A percentile compares a stretch with the other conserved stretches of the same genome.
Evolutionary conservation across 2,888 invertebrate genomes (phyloP).

Genomic region (Drosophila macrospina): DNA sequence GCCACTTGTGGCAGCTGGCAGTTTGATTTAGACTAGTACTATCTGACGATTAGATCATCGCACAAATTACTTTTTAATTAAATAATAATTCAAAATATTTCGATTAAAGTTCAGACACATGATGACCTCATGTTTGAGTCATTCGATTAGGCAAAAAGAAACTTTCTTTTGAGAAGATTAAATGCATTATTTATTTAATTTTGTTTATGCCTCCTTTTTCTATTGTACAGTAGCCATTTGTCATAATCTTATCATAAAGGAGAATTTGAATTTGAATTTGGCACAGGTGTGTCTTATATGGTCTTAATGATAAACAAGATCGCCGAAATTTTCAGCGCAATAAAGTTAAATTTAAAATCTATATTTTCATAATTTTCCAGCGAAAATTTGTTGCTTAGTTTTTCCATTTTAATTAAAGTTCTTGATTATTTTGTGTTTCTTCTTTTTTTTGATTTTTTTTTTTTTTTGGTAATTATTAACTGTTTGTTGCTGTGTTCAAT

Average conservation of each 20-base stretch:
- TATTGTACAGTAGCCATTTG: slow-evolving; percentile 17
- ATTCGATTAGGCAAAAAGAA: slow-evolving; percentile 16
- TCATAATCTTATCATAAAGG: slow-evolving; percentile 53
- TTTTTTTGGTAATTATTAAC: slow-evolving; percentile 48
- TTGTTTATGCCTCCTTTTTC: slow-evolving; percentile 11
- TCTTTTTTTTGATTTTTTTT: background rate
- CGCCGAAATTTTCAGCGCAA: slow-evolving; percentile 22
- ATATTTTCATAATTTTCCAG: no score
- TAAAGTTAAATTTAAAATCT: background rate
- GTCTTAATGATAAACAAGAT: slow-evolving; percentile 61
- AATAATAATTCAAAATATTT: slow-evolving; percentile 16
- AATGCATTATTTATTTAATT: slow-evolving; percentile 23
- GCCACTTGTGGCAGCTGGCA: slow-evolving; percentile 18
- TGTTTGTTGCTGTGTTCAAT: slow-evolving; percentile 51
- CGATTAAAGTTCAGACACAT: slow-evolving; percentile 8
- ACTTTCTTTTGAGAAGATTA: slow-evolving; percentile 16
- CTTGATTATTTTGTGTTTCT: background rate
- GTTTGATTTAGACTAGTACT: slow-evolving; percentile 20
- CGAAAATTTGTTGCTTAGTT: background rate
- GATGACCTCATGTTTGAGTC: slow-evolving; percentile 52
- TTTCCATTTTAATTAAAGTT: slow-evolving; percentile 3
- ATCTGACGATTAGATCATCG: slow-evolving; percentile 34
- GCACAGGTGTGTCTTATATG: slow-evolving; percentile 35
- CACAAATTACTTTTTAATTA: slow-evolving; percentile 44
- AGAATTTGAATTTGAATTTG: background rate